Evolutionary conservation across 2,797 vertebrate species (phyloP).

Genomic region (Fratercula arctica): DNA sequence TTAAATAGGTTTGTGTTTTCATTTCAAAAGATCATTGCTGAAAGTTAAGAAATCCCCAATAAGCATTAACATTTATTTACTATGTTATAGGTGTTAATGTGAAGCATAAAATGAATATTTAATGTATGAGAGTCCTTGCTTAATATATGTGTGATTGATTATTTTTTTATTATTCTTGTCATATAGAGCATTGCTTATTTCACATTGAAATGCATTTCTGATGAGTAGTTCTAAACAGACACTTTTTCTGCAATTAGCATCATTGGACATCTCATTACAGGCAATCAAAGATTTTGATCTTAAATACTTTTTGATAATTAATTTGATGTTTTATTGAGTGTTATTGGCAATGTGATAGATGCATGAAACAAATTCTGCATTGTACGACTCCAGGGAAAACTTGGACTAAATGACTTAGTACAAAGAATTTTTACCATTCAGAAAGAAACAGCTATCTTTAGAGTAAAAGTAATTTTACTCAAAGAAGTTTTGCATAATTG

Average conservation of each 20-base stretch:
- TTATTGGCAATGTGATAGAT: neutral
- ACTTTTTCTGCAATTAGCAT: slow-evolving; percentile 69
- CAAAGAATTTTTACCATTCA: neutral
- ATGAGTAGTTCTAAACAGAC: slow-evolving; percentile 67
- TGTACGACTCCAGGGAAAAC: neutral
- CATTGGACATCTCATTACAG: slow-evolving; percentile 67
- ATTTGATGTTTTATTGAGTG: slow-evolving; percentile 22
- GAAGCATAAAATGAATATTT: slow-evolving; percentile 11
- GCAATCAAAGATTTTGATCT: slow-evolving; percentile 44
- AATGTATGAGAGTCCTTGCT: neutral
- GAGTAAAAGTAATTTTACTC: neutral
- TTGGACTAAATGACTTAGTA: neutral
- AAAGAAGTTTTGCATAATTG: neutral
- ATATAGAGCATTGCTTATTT: slow-evolving; percentile 69
- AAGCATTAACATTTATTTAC: neutral
- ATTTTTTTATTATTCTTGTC: slow-evolving; percentile 50
- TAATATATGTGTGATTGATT: neutral
- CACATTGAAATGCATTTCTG: slow-evolving; percentile 71
- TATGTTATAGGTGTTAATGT: neutral
- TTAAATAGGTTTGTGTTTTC: no score
- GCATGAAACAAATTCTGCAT: no score
- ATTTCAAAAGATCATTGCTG: no score
- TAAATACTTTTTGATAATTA: slow-evolving; percentile 40
- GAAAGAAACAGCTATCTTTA: neutral
- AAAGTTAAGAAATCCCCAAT: no score